Evolutionary conservation across 1,140 invertebrate genomes (phyloP).

Genomic region (Pseudomyrmex sp.): DNA sequence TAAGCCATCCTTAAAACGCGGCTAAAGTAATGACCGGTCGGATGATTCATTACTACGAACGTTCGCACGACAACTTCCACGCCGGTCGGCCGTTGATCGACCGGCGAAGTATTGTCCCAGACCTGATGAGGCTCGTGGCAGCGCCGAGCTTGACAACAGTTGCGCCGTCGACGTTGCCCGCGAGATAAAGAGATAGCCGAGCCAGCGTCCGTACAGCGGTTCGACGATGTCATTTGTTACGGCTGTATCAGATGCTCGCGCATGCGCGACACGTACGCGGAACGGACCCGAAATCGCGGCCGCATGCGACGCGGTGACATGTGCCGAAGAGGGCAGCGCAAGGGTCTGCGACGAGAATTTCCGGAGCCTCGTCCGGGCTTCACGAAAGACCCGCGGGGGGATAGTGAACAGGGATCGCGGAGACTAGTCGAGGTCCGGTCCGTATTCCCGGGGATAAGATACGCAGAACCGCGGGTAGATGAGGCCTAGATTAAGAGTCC

Average conservation of each 20-base stretch:
- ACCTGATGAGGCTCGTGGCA: conserved; percentile 6
- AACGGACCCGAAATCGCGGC: conserved; percentile 38
- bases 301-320: conserved; percentile 44
- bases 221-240: conserved; percentile 83
- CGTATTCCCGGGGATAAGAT: conserved; percentile 43
- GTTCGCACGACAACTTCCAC: conserved; percentile 28
- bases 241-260: conserved; percentile 78
- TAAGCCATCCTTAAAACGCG: conserved; percentile 74
- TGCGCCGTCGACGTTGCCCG: conserved; percentile 34
- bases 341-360: background rate
- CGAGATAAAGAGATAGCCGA: conserved; percentile 78
- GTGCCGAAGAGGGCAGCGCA: conserved; percentile 38
- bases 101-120: conserved; percentile 11
- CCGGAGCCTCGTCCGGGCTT: background rate
- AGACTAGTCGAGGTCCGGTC: conserved; percentile 17
- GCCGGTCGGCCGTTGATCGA: background rate
- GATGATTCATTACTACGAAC: too few species aligned
- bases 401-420: conserved; percentile 23
- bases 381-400: background rate
- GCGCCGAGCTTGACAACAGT: conserved; percentile 51
- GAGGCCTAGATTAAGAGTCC: conserved; percentile 28
- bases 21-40: conserved; percentile 68
- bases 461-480: conserved; percentile 40
- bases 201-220: conserved; percentile 72
- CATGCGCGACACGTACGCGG: conserved; percentile 73